Evolutionary conservation across 2,797 vertebrate genomes (phyloP).

Genomic region (Chrysocyon brachyurus): DNA sequence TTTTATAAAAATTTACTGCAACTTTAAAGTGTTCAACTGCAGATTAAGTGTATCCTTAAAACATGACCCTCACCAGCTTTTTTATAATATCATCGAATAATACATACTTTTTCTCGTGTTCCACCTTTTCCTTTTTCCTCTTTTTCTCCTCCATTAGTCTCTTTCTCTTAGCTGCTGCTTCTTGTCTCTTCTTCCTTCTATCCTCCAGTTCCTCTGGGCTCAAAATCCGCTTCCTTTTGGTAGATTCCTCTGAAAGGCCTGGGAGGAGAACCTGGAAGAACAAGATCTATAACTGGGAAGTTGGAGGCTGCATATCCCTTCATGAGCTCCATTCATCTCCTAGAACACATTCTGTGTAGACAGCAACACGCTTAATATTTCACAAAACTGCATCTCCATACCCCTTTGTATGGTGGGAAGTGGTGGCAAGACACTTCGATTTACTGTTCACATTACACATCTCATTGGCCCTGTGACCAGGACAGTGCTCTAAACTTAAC

Average conservation of each 20-base stretch:
- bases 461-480: not conserved
- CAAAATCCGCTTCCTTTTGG: slow-evolving; percentile 90
- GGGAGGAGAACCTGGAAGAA: slow-evolving; percentile 87
- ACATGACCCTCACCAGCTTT: not conserved
- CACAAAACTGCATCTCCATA: not conserved
- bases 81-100: not conserved
- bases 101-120: slow-evolving; percentile 92
- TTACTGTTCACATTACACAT: not conserved
- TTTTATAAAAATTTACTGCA: not conserved
- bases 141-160: slow-evolving; percentile 90
- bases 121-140: slow-evolving; percentile 90
- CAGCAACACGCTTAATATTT: not conserved
- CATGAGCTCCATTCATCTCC: not conserved
- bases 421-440: too few relatives aligned
- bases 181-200: slow-evolving; percentile 89
- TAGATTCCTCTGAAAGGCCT: slow-evolving; percentile 80
- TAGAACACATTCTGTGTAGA: too few relatives aligned
- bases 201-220: slow-evolving; percentile 91
- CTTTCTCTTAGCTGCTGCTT: slow-evolving; percentile 93
- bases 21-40: not conserved
- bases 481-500: not conserved
- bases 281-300: not conserved
- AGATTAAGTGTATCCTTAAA: not conserved
- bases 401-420: not conserved
- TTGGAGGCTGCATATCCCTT: not conserved